These are phyloP conservation scores for Heliocidaris erythrogramma DNA, from an alignment of 35 echinoderm and acorn worm species.

Conservation along the genomic window DNA sequence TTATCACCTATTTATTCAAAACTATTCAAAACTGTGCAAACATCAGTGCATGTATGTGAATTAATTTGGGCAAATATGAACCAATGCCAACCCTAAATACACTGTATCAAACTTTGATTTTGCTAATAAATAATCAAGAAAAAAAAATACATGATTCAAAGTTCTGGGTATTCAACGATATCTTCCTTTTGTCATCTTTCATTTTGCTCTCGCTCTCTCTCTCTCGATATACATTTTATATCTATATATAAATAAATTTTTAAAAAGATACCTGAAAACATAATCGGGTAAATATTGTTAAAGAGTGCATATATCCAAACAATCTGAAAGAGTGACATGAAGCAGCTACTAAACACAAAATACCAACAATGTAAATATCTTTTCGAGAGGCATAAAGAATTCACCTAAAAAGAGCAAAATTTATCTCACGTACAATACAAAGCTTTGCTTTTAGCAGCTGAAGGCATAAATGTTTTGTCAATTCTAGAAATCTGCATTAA, in stretches of 20 bases:
- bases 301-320: not conserved
- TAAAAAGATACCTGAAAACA: not conserved
- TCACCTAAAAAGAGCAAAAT: not conserved
- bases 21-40: not conserved
- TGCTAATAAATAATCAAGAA: not conserved
- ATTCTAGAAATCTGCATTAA: conserved; percentile 13
- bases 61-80: not conserved
- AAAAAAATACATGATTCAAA: not conserved
- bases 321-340: not conserved
- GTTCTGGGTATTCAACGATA: not conserved
- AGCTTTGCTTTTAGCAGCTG: conserved; percentile 16
- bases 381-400: not conserved
- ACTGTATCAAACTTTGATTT: not conserved
- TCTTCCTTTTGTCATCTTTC: not conserved
- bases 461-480: conserved; percentile 12
- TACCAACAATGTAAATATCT: not conserved
- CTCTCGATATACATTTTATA: not conserved
- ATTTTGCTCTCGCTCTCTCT: not conserved
- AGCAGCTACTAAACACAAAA: not conserved
- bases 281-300: not conserved
- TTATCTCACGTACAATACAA: not conserved
- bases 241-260: not conserved
- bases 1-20: not conserved
- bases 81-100: not conserved
- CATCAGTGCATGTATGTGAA: not conserved